These are phyloP conservation scores for Cepphus grylle DNA, from an alignment of 2,113 vertebrate species.

Conservation along the genomic window DNA sequence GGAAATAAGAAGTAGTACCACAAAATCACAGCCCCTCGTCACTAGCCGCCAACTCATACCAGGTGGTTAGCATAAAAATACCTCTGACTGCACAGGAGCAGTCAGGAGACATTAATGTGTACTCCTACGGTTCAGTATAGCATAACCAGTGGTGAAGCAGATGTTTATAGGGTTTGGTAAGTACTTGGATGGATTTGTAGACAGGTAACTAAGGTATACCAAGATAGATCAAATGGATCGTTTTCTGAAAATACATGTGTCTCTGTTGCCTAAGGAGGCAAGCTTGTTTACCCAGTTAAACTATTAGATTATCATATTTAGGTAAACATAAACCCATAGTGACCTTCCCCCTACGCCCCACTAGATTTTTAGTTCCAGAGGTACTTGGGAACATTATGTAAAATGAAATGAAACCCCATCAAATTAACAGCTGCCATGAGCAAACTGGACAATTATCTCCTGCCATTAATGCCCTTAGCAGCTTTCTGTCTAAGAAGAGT, in stretches of 20 bases:
- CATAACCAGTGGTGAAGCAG: neutral
- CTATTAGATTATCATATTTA: neutral
- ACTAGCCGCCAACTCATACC: neutral
- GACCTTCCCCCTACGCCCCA: neutral
- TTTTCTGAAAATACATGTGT: neutral
- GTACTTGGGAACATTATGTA: neutral
- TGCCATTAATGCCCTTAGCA: neutral
- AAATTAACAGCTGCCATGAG: neutral
- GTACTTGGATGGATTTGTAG: neutral
- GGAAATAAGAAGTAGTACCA: neutral
- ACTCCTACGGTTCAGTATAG: neutral
- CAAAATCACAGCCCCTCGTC: neutral
- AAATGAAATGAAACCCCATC: neutral
- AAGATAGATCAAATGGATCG: neutral
- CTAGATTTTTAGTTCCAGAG: neutral
- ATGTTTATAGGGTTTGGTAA: neutral
- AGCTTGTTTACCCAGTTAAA: neutral
- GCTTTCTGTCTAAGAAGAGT: neutral
- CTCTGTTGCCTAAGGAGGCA: neutral
- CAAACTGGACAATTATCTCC: neutral
- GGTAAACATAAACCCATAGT: neutral
- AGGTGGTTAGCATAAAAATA: neutral
- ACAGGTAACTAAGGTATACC: neutral
- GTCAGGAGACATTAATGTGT: neutral
- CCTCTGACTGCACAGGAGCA: neutral